Evolutionary conservation across 2,113 vertebrate species (phyloP).

Genomic region (Planiliza haematocheilus): DNA sequence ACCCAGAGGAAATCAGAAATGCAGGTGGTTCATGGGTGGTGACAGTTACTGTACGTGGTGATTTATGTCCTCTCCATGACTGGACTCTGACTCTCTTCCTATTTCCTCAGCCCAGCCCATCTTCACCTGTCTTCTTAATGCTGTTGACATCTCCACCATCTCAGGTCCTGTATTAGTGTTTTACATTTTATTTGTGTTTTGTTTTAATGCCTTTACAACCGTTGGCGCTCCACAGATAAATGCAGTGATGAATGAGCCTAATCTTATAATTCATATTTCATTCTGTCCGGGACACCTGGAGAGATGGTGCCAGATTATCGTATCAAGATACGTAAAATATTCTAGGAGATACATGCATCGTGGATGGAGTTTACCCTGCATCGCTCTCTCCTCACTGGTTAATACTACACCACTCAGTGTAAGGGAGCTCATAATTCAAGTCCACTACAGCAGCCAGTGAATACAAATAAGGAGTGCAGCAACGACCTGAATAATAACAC

Average conservation of each 20-base stretch:
- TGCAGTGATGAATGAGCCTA: not conserved
- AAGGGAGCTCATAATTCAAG: conserved; percentile 64
- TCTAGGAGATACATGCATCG: conserved; percentile 1
- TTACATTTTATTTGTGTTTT: conserved; percentile 4
- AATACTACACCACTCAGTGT: conserved; percentile 49
- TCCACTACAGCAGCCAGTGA: conserved; percentile 53
- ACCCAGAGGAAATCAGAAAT: conserved; percentile 54
- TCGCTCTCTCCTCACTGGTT: conserved; percentile 28
- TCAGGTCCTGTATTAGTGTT: not conserved
- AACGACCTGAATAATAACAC: conserved; percentile 44
- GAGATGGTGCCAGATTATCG: conserved; percentile 9
- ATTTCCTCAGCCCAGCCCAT: not conserved
- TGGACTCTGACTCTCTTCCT: conserved; percentile 2
- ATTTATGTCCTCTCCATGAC: conserved; percentile 57
- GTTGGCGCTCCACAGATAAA: conserved; percentile 22
- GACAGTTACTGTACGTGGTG: conserved; percentile 42
- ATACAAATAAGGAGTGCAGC: conserved; percentile 67
- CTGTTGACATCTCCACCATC: conserved; percentile 5
- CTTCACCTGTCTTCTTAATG: not conserved
- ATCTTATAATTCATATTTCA: conserved; percentile 12
- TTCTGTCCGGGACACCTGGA: not conserved
- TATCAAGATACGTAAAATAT: conserved; percentile 20
- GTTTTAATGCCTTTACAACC: not conserved
- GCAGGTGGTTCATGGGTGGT: conserved; percentile 19
- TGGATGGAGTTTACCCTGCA: conserved; percentile 6